Percentiles rank a stretch among this genome's conserved stretches.
phyloP scores from a whole-genome alignment of 23 tunicate genomes.

The Ciona savignyi region DNA sequence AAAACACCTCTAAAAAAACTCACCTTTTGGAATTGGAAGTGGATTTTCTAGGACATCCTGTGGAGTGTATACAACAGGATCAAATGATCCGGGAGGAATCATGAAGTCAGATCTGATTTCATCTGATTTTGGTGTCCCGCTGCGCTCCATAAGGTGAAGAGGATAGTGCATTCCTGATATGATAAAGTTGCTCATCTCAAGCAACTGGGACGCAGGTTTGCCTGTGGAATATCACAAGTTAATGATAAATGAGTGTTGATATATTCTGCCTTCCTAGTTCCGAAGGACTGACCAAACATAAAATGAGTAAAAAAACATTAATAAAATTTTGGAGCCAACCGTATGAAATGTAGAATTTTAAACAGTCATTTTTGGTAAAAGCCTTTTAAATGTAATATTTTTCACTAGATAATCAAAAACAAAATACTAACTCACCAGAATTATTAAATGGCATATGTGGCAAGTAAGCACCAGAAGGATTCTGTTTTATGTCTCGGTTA shows the following conservation, averaged over 20 bases:
- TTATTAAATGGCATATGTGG: not conserved
- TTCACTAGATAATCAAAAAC: too few relatives aligned
- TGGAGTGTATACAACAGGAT: slow-evolving; percentile 9
- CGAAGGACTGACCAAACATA: too few relatives aligned
- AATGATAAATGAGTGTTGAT: too few relatives aligned
- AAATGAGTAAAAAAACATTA: too few relatives aligned
- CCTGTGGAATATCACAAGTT: too few relatives aligned
- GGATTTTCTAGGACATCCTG: slow-evolving; percentile 46
- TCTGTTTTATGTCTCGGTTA: not conserved
- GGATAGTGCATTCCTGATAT: not conserved
- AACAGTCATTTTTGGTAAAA: too few relatives aligned
- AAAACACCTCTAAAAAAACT: slow-evolving; percentile 3
- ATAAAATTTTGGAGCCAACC: too few relatives aligned
- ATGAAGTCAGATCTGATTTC: not conserved
- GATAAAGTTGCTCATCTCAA: not conserved
- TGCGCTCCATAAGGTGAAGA: not conserved
- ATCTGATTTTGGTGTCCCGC: not conserved
- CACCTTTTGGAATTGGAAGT: slow-evolving; percentile 53
- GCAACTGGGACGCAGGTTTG: not conserved
- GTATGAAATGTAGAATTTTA: too few relatives aligned
- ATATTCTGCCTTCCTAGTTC: too few relatives aligned
- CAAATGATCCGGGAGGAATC: not conserved
- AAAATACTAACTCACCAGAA: too few relatives aligned
- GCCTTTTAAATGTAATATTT: too few relatives aligned
- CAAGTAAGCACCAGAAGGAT: not conserved